Evolutionary conservation across 2,888 invertebrate species (phyloP).

Genomic region (Scaptomyza caliginosa): DNA sequence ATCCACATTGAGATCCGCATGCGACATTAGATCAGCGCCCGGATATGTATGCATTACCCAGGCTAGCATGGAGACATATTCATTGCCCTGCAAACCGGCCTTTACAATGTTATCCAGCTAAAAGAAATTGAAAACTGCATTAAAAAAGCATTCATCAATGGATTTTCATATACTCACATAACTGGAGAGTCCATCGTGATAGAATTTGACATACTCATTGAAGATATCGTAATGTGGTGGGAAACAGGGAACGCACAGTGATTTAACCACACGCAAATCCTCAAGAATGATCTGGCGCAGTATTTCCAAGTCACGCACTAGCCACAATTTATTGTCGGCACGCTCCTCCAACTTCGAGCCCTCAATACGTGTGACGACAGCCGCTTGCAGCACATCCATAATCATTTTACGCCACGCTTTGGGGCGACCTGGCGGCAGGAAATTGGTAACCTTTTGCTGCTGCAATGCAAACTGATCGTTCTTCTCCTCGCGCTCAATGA

Average conservation of each 20-base stretch:
- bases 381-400: conserved; percentile 91
- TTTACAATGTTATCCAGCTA: conserved; percentile 94
- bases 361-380: conserved; percentile 93
- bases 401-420: conserved; percentile 95
- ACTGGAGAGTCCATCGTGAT: conserved; percentile 93
- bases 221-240: conserved; percentile 97
- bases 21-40: conserved; percentile 94
- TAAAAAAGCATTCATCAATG: not conserved
- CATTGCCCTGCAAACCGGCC: conserved; percentile 96
- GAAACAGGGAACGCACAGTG: conserved; percentile 95
- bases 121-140: not conserved
- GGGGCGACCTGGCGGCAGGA: conserved; percentile 96
- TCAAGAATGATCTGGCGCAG: conserved; percentile 94
- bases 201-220: conserved; percentile 95
- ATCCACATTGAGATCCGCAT: conserved; percentile 92
- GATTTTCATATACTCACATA: conserved; percentile 86
- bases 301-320: conserved; percentile 96
- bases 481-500: conserved; percentile 98
- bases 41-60: conserved; percentile 97
- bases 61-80: conserved; percentile 95
- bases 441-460: conserved; percentile 88
- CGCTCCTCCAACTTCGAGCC: conserved; percentile 97
- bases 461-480: conserved; percentile 94
- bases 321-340: conserved; percentile 96
- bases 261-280: conserved; percentile 95